Base-by-base conservation (phyloP, 1,140 invertebrate species). In the Pseudomyrmex flavicornis region DNA sequence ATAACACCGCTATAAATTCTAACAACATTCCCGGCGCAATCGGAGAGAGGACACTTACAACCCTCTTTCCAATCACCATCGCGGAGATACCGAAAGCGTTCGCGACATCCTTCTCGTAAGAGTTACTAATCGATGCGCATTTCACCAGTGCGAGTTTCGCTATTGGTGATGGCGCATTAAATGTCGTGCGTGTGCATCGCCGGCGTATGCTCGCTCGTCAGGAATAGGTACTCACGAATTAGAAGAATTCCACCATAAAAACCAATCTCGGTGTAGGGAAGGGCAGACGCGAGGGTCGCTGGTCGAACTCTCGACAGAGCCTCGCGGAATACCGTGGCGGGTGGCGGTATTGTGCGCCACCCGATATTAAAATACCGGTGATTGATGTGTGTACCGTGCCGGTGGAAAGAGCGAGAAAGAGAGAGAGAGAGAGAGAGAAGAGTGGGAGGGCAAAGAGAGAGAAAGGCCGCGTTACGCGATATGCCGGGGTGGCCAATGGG, bases 331-430 rank as follows among this genome's bases (percentile, higher is more conserved):
- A 89, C 83, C 83, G 79, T 70, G 44, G 84, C 86, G 91, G 35
- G 88, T 80, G 88, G 91, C 87, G 92, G 89, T 93, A 94, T 94
- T 94, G 93, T 94, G 89, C 87, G 91, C 91, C 91, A 92, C 88
- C 93, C 93, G 92, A 94, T 94, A 94, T 94, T 94, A 94, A 94
- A 94, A 94, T 94, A 92, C 91, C 91, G 92, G 93, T 94, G 94
- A 94, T 94, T 94, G 94, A 94, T 94, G 94, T 91, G 91, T 93
- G 91, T 93, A 93, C 93, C 94, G 93, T 94, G 94, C 91, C 91
- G 72, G 69, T 68, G 86, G 86, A 63, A 44, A 66, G 84, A 75
- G 86, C 70, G 69, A 82, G 72, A 65, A 8, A 65, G 35, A 35
- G 50, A 61, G 20, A 59, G 50, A 69, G 66, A 52, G 50, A 15